Evolutionary conservation across 2,113 vertebrate genomes (phyloP).

Genomic region (Dissostichus mawsoni): DNA sequence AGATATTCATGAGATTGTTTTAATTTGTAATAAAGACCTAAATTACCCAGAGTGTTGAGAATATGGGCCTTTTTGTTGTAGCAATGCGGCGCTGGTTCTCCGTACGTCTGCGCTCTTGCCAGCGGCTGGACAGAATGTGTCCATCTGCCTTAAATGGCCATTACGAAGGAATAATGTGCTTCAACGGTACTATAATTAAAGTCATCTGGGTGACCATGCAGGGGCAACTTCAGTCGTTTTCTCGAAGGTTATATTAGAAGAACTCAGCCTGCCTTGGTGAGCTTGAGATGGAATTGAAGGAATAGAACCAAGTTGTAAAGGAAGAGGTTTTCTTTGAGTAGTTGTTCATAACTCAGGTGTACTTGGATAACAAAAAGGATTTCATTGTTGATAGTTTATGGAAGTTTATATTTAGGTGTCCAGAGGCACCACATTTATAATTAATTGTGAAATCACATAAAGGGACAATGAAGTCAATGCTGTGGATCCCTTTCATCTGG

Average conservation of each 20-base stretch:
- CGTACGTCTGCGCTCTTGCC: constrained; percentile 13
- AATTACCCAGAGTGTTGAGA: constrained; percentile 63
- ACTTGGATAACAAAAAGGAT: neutral
- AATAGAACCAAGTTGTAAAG: neutral
- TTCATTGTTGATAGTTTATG: neutral
- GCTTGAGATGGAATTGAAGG: neutral
- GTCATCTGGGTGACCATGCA: constrained; percentile 53
- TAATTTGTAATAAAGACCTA: constrained; percentile 79
- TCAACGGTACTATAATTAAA: constrained; percentile 57
- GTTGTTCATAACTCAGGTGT: neutral
- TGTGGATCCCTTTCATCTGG: neutral
- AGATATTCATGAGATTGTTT: constrained; percentile 81
- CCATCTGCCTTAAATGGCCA: constrained; percentile 59
- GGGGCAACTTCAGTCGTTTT: constrained; percentile 46
- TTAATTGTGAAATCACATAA: neutral
- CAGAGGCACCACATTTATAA: neutral
- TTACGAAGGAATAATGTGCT: constrained; percentile 55
- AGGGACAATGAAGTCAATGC: neutral
- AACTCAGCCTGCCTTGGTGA: constrained; percentile 2
- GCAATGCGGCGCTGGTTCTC: constrained; percentile 24
- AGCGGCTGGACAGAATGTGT: constrained; percentile 41
- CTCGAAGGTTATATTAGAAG: constrained; percentile 33
- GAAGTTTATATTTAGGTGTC: neutral
- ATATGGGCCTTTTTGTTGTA: constrained; percentile 32
- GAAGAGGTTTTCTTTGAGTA: neutral